Percentiles rank a stretch among this genome's conserved stretches.
phyloP scores from a whole-genome alignment of 2,797 vertebrate genomes.

The Anguilla marmorata region DNA sequence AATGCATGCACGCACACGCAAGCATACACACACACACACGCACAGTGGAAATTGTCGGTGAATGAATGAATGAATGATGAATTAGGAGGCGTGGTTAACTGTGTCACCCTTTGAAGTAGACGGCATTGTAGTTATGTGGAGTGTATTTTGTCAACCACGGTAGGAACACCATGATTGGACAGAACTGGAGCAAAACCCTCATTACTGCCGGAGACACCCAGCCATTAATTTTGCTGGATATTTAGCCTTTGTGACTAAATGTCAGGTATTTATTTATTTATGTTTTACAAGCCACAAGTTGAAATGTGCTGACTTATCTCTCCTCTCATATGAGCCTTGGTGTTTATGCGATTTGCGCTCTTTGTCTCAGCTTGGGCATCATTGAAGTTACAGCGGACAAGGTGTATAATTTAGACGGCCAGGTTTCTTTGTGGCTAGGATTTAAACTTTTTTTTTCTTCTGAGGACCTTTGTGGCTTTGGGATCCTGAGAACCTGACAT shows the following conservation, averaged over 20 bases:
- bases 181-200: neutral
- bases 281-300: neutral
- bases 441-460: neutral
- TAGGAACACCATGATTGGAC: neutral
- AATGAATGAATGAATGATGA: too few relatives aligned
- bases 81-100: too few relatives aligned
- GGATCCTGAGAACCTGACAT: neutral
- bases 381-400: neutral
- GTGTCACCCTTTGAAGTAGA: too few relatives aligned
- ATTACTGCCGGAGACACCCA: neutral
- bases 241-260: slow-evolving; percentile 10
- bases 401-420: neutral
- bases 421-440: neutral
- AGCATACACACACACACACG: slow-evolving; percentile 5
- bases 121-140: neutral
- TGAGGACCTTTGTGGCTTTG: neutral
- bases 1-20: neutral
- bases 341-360: neutral
- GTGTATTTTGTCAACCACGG: too few relatives aligned
- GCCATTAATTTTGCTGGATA: neutral
- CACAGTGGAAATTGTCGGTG: neutral
- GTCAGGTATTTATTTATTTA: slow-evolving; percentile 16
- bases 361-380: neutral
- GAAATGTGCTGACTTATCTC: neutral
- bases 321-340: neutral